Evolutionary conservation across 1,140 invertebrate genomes (phyloP).

Genomic region (Drosophila sturtevanti): DNA sequence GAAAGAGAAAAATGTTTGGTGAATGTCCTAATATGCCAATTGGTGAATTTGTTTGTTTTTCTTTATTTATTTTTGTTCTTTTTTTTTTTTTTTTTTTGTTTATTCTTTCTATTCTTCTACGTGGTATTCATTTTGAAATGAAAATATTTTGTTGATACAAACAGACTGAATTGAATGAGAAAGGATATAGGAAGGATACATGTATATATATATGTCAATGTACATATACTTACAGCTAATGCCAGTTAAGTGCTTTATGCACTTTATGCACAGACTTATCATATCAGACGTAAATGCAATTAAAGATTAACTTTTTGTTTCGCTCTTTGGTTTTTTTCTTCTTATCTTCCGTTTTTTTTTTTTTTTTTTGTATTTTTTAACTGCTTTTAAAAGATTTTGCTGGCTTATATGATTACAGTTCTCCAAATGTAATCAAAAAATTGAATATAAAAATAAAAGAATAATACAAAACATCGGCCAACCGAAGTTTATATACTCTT

Average conservation of each 20-base stretch:
- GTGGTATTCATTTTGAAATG: neutral
- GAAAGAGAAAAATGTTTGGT: conserved; percentile 54
- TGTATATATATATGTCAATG: neutral
- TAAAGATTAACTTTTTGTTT: neutral
- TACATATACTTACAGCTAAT: neutral
- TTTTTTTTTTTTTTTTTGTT: neutral
- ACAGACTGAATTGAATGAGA: neutral
- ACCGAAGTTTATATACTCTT: neutral
- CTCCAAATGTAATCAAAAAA: conserved; percentile 27
- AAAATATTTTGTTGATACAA: neutral
- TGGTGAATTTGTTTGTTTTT: conserved; percentile 43
- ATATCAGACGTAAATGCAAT: neutral
- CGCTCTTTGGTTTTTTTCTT: neutral
- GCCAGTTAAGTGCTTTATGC: neutral
- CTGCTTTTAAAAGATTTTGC: conserved; percentile 12
- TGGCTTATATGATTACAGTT: conserved; percentile 46
- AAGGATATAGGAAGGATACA: neutral
- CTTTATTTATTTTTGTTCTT: neutral
- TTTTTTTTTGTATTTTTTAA: neutral
- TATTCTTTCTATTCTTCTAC: too few relatives aligned
- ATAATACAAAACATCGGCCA: neutral
- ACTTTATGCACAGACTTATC: neutral
- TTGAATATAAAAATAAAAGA: neutral
- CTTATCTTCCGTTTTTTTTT: neutral
- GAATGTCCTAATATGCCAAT: conserved; percentile 82